Base-by-base conservation (phyloP, 2,113 vertebrate genomes). In the Fulmarus glacialis region DNA sequence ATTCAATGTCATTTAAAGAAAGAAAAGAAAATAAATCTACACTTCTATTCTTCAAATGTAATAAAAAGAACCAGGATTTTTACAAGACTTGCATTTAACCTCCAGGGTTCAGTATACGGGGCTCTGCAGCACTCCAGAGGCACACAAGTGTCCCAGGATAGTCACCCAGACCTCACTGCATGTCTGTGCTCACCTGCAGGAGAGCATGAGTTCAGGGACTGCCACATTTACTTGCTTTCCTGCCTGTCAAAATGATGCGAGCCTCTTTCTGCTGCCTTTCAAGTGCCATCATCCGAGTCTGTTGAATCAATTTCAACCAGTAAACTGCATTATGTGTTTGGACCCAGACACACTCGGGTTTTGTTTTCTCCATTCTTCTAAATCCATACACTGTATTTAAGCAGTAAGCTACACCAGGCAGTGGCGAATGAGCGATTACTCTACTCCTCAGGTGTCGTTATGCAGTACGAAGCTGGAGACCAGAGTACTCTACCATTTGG, bases 321-420 rank as follows among this genome's bases (percentile, higher is more conserved):
- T 26, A 90, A 95, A 88, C 27, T 43, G 24, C 47, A 63, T 24
- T 11, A 34, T 42, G 14, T 92, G 74, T 72, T 80, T 68, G 82
- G 82, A 81, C 22, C 42, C 55, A 91, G 67, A 32, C 55, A 87
- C 60, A 36, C 32, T 90, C 22, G 21, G 22, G 72, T 74, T 80
- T 91, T 93, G 86, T 63, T 91, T 97, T 87, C 89, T 90, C 26
- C 63, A 14, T 87, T 59, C 55, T 75, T 97, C 90, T 62, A 85
- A 96, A 73, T 73, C 78, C 86, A 62, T 29, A 40, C 63, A 11
- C 36, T 68, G 48, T 79, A 68, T 74, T 91, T 95, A 93, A 97
- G 73, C 43, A 96, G 89, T 80, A 81, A 96, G n/a, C 30, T 80
- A 78, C 71, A 64, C 21, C 59, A 87, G 89, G 34, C 60, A 48